Evolutionary conservation across 2,113 vertebrate genomes (phyloP).

Genomic region (Petrocephalus microphthalmus): DNA sequence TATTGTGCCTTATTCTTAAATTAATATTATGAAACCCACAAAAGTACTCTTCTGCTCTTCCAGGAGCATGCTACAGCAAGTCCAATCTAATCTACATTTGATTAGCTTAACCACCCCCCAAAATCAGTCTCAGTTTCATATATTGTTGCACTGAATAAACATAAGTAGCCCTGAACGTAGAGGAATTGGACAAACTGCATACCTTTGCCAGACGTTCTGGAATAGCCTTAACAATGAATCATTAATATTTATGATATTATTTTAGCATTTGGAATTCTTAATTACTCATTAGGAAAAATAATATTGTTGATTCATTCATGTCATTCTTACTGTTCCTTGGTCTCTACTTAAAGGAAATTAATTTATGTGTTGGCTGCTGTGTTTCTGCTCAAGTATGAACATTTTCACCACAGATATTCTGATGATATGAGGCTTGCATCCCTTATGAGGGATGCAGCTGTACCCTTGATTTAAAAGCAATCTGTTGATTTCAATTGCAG

Average conservation of each 20-base stretch:
- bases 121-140: neutral
- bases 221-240: neutral
- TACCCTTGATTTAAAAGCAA: neutral
- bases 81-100: neutral
- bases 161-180: neutral
- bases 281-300: neutral
- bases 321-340: neutral
- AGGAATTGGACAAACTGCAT: neutral
- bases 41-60: neutral
- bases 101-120: neutral
- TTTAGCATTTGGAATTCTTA: neutral
- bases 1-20: neutral
- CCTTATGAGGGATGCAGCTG: neutral
- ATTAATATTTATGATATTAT: neutral
- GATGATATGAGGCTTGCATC: neutral
- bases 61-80: neutral
- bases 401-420: neutral
- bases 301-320: neutral
- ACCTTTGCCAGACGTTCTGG: neutral
- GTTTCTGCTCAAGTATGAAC: neutral
- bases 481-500: neutral
- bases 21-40: neutral
- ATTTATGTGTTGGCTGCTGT: neutral
- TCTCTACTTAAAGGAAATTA: neutral
- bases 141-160: neutral